Evolutionary conservation across 92 coral and sea anemone genomes (phyloP).

Genomic region (Actinostola sp.): DNA sequence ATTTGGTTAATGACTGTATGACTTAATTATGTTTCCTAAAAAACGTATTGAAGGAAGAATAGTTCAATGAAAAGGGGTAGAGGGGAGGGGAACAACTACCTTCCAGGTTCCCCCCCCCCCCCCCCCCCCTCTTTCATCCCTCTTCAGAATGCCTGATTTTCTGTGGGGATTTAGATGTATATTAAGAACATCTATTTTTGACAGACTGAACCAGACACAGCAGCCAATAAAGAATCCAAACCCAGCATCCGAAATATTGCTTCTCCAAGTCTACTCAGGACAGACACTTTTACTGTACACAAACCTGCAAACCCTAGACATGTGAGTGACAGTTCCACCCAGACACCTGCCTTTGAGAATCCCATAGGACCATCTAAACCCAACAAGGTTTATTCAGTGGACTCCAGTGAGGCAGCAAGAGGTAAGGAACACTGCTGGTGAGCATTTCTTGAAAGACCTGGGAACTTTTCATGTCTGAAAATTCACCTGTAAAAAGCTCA

Average conservation of each 20-base stretch:
- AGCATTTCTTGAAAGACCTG: too few species aligned
- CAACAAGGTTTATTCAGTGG: slow-evolving; percentile 66
- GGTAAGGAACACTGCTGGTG: slow-evolving; percentile 30
- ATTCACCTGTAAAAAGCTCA: too few species aligned
- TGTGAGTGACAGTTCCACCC: slow-evolving; percentile 60
- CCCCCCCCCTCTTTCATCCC: too few species aligned
- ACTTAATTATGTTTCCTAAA: too few species aligned
- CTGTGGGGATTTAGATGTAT: not conserved
- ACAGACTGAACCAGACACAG: slow-evolving; percentile 15
- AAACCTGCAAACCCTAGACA: slow-evolving; percentile 29
- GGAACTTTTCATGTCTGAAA: too few species aligned
- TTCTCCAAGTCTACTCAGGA: slow-evolving; percentile 35
- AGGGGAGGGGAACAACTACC: too few species aligned
- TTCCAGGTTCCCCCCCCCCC: too few species aligned
- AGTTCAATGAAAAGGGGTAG: too few species aligned
- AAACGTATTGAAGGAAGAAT: too few species aligned
- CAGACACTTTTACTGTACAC: slow-evolving; percentile 43
- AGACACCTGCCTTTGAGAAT: slow-evolving; percentile 77
- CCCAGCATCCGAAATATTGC: slow-evolving; percentile 3
- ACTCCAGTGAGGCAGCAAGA: slow-evolving; percentile 76
- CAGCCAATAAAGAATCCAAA: slow-evolving; percentile 21
- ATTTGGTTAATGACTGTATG: too few species aligned
- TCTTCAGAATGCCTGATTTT: not conserved
- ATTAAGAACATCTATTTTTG: not conserved
- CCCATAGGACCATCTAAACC: slow-evolving; percentile 64